Conservation (phyloP, 2,113 vertebrate genomes). For the Alces alces region DNA sequence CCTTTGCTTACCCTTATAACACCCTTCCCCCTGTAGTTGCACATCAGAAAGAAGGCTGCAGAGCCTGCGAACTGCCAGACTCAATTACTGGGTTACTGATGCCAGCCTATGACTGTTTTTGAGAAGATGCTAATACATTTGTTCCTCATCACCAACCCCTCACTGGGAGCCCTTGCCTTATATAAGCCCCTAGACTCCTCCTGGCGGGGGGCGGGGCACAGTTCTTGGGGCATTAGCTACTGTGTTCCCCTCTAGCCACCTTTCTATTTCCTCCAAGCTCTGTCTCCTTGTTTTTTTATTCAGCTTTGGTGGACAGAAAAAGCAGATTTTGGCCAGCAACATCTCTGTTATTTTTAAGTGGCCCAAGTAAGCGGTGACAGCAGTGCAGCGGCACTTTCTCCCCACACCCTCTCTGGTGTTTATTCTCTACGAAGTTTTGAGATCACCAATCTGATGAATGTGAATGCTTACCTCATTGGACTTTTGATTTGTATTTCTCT, state of each 20-base stretch:
- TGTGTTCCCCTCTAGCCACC: not conserved
- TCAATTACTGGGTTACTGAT: not conserved
- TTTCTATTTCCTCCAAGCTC: not conserved
- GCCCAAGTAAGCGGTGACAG: not conserved
- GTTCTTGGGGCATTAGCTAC: not conserved
- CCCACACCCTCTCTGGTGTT: not conserved
- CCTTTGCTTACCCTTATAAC: not conserved
- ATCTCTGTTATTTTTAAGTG: not conserved
- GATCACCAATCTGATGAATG: not conserved
- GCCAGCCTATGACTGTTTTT: not conserved
- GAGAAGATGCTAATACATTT: not conserved
- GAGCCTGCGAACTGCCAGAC: not conserved
- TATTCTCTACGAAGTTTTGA: not conserved
- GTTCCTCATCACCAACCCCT: not conserved
- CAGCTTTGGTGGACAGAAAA: not conserved
- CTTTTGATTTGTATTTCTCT: not conserved
- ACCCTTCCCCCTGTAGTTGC: not conserved
- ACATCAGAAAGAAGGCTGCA: not conserved
- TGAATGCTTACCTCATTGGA: not conserved
- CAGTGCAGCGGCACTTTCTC: not conserved
- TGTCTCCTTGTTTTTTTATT: not conserved
- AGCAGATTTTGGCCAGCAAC: not conserved
- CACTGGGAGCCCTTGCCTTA: not conserved
- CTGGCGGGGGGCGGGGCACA: not conserved
- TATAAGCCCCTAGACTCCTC: not conserved